Evolutionary conservation across 2,113 vertebrate genomes (phyloP), one percentile per base, ranked within the genome.

Genomic region (Rhinogobius similis): DNA sequence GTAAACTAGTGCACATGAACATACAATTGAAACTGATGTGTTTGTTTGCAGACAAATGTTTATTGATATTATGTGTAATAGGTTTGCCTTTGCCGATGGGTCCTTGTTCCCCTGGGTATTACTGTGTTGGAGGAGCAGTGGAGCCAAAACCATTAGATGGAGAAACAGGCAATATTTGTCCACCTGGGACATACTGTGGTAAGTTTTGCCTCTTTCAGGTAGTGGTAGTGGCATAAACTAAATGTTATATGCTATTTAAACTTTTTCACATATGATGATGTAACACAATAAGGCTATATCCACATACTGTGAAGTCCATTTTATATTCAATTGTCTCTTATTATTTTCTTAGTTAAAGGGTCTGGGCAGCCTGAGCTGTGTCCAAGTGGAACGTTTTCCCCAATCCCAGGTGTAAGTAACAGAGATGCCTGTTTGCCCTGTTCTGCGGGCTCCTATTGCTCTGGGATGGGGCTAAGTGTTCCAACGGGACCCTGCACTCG

Each of bases 151-250:
- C 96, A 69, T 90, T 72, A 61, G 94, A 97, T 67, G 90, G 90
- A 2, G 73, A 91, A 52, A 94, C 93, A 2, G 97, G 96, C 41
- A 91, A 84, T 52, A 66, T 95, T 75, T 99, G 95, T 21, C 95
- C 97, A 4, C 78, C 68, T n/a, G 96, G 96, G 62, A 90, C 92
- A 14, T 97, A 92, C 74, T 99, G 96, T 87, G 78, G 95, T 98
- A 85, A 93, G 91, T 87, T 20, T 62, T 76, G 55, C 72, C 26
- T 46, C 55, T 6, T 70, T 62, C 26, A 27, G 74, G 65, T 5
- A 4, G 5, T 21, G 73, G 65, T 4, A 5, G 5, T 7, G n/a
- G 73, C 4, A 61, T 63, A 73, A 2, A 20, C 10, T n/a, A 36
- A 36, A 61, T 21, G 16, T 68, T 21, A 29, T 58, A 0, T 27